These are phyloP conservation scores for Panagrolaimus sp. DNA, from an alignment of 1,140 invertebrate species.

Conservation along the genomic window DNA sequence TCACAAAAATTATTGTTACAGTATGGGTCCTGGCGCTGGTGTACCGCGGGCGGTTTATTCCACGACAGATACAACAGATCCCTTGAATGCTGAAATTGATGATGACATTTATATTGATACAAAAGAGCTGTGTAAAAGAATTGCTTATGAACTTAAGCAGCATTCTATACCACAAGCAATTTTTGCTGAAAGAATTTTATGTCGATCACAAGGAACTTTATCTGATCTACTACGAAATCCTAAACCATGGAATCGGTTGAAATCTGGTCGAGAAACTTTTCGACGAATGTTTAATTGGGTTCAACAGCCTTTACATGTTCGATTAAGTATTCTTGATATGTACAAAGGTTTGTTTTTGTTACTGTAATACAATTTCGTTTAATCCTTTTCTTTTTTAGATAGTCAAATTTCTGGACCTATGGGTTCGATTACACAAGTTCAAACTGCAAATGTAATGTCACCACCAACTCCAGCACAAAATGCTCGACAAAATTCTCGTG, in stretches of 20 bases:
- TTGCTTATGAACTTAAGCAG: conserved; percentile 58
- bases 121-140: conserved; percentile 58
- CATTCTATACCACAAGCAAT: conserved; percentile 60
- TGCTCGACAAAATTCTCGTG: conserved; percentile 42
- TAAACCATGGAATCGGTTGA: conserved; percentile 60
- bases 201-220: conserved; percentile 57
- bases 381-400: background rate
- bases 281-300: conserved; percentile 60
- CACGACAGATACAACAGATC: conserved; percentile 50
- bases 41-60: conserved; percentile 46
- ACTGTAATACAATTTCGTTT: conserved; percentile 13
- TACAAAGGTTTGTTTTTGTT: conserved; percentile 48
- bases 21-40: conserved; percentile 25
- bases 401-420: background rate
- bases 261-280: conserved; percentile 59
- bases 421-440: background rate
- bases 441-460: conserved; percentile 31
- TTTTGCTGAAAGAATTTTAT: conserved; percentile 57
- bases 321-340: conserved; percentile 57
- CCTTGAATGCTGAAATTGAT: conserved; percentile 57
- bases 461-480: conserved; percentile 57
- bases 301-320: conserved; percentile 53
- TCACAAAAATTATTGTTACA: background rate
- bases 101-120: conserved; percentile 60
- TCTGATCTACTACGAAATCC: conserved; percentile 59